Base-by-base conservation (phyloP, 2,888 invertebrate species). In the Ligdia adustata region DNA sequence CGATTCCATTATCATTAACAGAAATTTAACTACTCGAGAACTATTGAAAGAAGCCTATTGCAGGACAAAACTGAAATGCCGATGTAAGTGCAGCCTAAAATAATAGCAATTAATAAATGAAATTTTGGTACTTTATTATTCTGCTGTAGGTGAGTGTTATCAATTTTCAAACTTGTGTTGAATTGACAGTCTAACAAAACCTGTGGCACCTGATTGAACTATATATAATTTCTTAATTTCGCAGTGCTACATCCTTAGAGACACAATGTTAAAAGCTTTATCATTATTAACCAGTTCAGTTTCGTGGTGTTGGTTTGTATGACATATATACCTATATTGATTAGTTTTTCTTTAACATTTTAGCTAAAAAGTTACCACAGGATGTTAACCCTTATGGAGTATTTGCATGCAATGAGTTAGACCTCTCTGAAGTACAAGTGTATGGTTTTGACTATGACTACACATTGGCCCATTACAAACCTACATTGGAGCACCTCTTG, bases 371-470 rank as follows among this genome's bases (percentile, higher is more conserved):
- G 75, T 82, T 97, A 16, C 97, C 97, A 2, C 93, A 93, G 71
- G 95, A 97, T 91, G 97, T 97, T 0, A 95, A 97, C 72, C 93
- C 95, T 0, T 91, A 93, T 66, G 97, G 96, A 26, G 97, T 99
- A 1, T 99, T 98, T 88, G 98, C 98, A 6, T 99, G 98, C 82
- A 99, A 99, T 88, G 98, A 99, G 75, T 90, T 99, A 45, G 96
- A 98, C 79, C 89, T 99, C 39, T 92, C 95, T 55, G 96, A 98
- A 82, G 96, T 99, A 26, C 93, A 96, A 69, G 97, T 98, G 0
- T 98, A 98, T 91, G 97, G 99, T 27, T 99, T 99, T 90, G 99
- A 99, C 86, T 99, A 99, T 90, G 99, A 99, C 82, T 99, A 99
- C 82, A 99, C 99, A 0, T 82, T 99, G 66, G 99, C 99, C 0